Evolutionary conservation across 2,888 invertebrate genomes (phyloP).

Genomic region (Apocheima hispidaria): DNA sequence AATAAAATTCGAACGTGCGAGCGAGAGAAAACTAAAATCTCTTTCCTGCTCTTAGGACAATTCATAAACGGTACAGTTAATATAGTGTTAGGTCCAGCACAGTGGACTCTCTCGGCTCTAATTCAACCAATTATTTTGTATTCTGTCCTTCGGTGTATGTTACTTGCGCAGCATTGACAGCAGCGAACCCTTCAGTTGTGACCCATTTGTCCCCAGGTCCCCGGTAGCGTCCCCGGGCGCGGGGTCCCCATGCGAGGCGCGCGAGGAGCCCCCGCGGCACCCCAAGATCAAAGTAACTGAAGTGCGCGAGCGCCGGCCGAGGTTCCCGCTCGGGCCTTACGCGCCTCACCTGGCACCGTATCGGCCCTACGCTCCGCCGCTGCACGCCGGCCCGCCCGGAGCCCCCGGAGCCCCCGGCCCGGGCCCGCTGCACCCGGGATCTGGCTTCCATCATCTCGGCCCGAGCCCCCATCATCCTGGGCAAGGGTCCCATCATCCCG

Average conservation of each 20-base stretch:
- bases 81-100: no score
- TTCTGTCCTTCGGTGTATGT: background rate
- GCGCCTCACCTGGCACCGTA: conserved; percentile 80
- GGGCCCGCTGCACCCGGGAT: conserved; percentile 33
- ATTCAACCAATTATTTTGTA: no score
- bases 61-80: no score
- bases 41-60: no score
- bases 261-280: conserved; percentile 65
- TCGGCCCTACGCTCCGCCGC: conserved; percentile 76
- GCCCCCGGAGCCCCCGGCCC: conserved; percentile 29
- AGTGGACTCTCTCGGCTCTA: no score
- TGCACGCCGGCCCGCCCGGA: conserved; percentile 16
- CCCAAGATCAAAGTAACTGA: conserved; percentile 82
- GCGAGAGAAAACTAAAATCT: no score
- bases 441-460: background rate
- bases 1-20: no score
- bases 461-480: background rate
- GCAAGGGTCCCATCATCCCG: background rate
- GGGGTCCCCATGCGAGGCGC: conserved; percentile 61
- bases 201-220: conserved; percentile 45
- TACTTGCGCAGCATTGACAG: no score
- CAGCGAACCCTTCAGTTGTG: no score
- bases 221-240: conserved; percentile 62
- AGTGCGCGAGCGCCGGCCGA: conserved; percentile 74
- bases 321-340: conserved; percentile 79